A percentile compares a stretch with the other conserved stretches of the same genome.
Evolutionary conservation across 2,888 invertebrate genomes (phyloP).

Genomic region (Pimpla rufipes): DNA sequence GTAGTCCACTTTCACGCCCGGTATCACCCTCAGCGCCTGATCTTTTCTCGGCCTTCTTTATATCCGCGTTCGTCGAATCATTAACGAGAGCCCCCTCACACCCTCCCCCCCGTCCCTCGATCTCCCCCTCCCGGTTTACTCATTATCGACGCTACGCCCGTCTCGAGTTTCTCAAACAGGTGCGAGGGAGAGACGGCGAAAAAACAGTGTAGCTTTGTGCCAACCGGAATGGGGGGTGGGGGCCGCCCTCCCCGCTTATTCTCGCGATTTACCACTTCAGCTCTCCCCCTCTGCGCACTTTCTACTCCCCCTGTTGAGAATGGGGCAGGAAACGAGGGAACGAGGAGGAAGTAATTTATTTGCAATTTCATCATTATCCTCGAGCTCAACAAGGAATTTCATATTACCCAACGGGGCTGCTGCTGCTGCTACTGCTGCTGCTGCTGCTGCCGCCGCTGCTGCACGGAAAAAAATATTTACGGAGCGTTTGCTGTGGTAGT

Average conservation of each 20-base stretch:
- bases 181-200: constrained; percentile 34
- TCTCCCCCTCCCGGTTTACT: constrained; percentile 67
- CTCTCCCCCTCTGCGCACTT: constrained; percentile 23
- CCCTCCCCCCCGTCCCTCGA: no score
- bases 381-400: constrained; percentile 73
- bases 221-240: not conserved
- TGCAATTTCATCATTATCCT: constrained; percentile 74
- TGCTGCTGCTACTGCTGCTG: not conserved
- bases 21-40: not conserved
- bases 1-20: not conserved
- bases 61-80: constrained; percentile 64
- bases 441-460: not conserved
- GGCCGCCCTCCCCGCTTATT: constrained; percentile 20
- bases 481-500: no score
- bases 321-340: constrained; percentile 45
- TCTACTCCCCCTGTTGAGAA: constrained; percentile 25
- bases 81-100: constrained; percentile 72
- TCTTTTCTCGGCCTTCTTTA: constrained; percentile 17
- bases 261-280: constrained; percentile 44
- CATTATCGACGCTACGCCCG: constrained; percentile 72
- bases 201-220: constrained; percentile 39
- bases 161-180: constrained; percentile 70
- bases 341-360: constrained; percentile 77
- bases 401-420: constrained; percentile 69
- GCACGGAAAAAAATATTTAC: no score